phyloP scores from a whole-genome alignment of 2,113 vertebrate genomes.

The Myocastor coypus region DNA sequence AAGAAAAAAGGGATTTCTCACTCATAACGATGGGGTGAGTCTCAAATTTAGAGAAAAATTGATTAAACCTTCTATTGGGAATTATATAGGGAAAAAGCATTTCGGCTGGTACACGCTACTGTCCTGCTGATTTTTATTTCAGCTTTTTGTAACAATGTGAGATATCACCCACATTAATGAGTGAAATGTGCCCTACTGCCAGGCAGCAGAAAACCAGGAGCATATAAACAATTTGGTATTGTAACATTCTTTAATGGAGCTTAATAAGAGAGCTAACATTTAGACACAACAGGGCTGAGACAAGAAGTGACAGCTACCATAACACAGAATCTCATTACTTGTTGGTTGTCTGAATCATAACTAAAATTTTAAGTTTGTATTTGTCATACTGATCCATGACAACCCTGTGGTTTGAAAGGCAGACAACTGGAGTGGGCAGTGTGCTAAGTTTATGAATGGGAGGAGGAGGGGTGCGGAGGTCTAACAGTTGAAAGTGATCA shows the following conservation, averaged over 20 bases:
- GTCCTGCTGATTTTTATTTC: conserved; percentile 51
- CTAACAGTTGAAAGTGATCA: not conserved
- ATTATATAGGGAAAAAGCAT: fast-evolving
- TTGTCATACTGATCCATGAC: conserved; percentile 69
- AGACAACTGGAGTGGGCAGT: not conserved
- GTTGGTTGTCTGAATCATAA: conserved; percentile 65
- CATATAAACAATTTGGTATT: conserved; percentile 70
- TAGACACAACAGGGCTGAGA: conserved; percentile 75
- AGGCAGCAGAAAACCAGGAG: conserved; percentile 60
- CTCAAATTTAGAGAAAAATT: not conserved
- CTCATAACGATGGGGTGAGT: not conserved
- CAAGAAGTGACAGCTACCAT: conserved; percentile 74
- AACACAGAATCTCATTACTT: conserved; percentile 79
- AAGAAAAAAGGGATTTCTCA: conserved; percentile 58
- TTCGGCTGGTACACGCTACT: not conserved
- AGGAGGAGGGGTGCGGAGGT: not conserved
- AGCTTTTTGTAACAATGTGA: not conserved
- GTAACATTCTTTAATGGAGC: conserved; percentile 74
- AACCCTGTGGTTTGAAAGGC: conserved; percentile 56
- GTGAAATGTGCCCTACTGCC: conserved; percentile 47
- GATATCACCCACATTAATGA: conserved; percentile 56
- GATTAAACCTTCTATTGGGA: not conserved
- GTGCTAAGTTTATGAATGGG: not conserved
- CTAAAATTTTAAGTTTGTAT: conserved; percentile 73
- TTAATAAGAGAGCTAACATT: conserved; percentile 77